Percentiles rank a stretch among this genome's conserved stretches.
Evolutionary conservation across 2,888 invertebrate species (phyloP).

Genomic region (Netelia virgata): DNA sequence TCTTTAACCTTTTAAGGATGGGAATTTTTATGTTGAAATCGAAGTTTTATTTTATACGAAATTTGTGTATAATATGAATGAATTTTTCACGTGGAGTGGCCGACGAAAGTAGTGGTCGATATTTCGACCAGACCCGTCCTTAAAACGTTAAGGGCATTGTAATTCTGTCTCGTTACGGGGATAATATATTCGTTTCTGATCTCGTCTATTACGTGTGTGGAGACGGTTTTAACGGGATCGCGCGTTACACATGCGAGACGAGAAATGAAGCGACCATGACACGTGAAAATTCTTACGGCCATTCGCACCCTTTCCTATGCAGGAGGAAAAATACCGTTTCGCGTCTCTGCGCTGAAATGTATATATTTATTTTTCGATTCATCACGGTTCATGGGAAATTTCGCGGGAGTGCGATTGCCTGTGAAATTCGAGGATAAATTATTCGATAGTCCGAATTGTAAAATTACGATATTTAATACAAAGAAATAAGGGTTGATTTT

Average conservation of each 20-base stretch:
- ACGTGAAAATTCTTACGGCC: conserved; percentile 67
- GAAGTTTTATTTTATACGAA: too few species aligned
- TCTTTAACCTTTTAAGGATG: too few species aligned
- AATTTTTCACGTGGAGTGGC: too few species aligned
- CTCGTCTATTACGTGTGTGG: neutral
- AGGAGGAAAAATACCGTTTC: conserved; percentile 1
- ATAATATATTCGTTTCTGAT: conserved; percentile 18
- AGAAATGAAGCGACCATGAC: conserved; percentile 78
- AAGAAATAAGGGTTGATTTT: neutral
- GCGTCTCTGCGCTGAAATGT: conserved; percentile 21
- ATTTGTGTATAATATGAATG: too few species aligned
- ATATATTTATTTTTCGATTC: conserved; percentile 73
- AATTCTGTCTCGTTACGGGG: conserved; percentile 26
- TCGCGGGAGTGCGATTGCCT: neutral
- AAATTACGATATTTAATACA: neutral
- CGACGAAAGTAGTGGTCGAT: too few species aligned
- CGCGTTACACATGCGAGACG: conserved; percentile 67
- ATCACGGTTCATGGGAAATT: conserved; percentile 71
- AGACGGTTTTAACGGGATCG: neutral
- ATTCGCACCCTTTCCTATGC: conserved; percentile 11
- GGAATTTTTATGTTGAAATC: too few species aligned
- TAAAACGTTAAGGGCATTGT: conserved; percentile 25
- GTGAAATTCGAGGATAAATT: neutral
- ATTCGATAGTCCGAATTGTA: too few species aligned
- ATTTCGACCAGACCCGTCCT: too few species aligned